These are phyloP conservation scores for Drosophila emarginata DNA, from an alignment of 2,888 invertebrate genomes.

Conservation along the genomic window DNA sequence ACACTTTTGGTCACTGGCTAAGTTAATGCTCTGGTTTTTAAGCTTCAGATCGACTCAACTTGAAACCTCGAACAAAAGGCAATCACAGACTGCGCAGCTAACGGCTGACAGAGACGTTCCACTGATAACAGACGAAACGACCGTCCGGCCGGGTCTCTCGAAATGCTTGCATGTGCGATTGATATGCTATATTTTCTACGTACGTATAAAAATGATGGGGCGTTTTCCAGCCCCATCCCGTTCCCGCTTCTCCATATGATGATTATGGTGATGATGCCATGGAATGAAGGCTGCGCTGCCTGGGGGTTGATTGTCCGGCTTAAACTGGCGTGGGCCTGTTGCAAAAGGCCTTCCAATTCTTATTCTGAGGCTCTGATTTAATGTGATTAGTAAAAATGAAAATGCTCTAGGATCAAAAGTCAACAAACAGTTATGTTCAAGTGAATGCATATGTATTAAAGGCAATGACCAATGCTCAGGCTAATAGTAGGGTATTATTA, in stretches of 20 bases:
- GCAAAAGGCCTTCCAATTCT: slow-evolving; percentile 35
- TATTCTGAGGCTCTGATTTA: not conserved
- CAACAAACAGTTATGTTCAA: slow-evolving; percentile 21
- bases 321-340: slow-evolving; percentile 63
- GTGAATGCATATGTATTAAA: no score
- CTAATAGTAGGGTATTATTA: no score
- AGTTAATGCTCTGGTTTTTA: slow-evolving; percentile 44
- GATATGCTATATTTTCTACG: not conserved
- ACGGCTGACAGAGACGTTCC: slow-evolving; percentile 34
- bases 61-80: slow-evolving; percentile 73
- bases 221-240: not conserved
- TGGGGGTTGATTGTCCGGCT: slow-evolving; percentile 45
- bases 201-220: not conserved
- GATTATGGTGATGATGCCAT: slow-evolving; percentile 17
- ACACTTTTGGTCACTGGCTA: slow-evolving; percentile 61
- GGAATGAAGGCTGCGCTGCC: slow-evolving; percentile 4
- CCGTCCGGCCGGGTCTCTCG: not conserved
- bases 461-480: no score
- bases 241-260: slow-evolving; percentile 10
- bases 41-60: slow-evolving; percentile 56
- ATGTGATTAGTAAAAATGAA: not conserved
- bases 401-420: slow-evolving; percentile 3
- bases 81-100: slow-evolving; percentile 51
- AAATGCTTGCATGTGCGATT: slow-evolving; percentile 17
- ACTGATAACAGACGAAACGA: slow-evolving; percentile 11